phyloP scores from a whole-genome alignment of 1,140 invertebrate species.

The Drosophila dunni region DNA sequence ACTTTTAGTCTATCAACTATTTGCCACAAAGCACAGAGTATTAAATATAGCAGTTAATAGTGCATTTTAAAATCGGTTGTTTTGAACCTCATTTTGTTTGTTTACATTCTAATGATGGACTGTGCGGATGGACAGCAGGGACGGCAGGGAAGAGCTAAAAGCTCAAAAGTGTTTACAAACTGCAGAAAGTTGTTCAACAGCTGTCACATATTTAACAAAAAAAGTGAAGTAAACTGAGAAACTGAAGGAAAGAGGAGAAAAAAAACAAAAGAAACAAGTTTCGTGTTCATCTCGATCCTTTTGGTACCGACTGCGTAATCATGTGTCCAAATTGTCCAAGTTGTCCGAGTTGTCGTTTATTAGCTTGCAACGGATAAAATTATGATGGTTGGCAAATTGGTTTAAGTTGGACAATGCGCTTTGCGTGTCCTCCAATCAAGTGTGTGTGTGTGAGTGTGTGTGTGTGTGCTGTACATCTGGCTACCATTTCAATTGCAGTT shows the following conservation, averaged over 20 bases:
- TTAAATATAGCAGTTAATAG: no score
- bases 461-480: not conserved
- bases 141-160: conserved; percentile 2
- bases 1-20: no score
- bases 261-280: conserved; percentile 27
- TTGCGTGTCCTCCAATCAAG: conserved; percentile 58
- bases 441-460: conserved; percentile 41
- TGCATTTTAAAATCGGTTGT: conserved; percentile 8
- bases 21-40: no score
- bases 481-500: conserved; percentile 8
- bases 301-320: conserved; percentile 16
- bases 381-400: conserved; percentile 69
- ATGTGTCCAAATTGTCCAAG: not conserved
- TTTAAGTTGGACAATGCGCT: conserved; percentile 29
- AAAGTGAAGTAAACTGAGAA: not conserved
- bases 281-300: conserved; percentile 27
- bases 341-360: conserved; percentile 54
- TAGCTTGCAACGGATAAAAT: conserved; percentile 49
- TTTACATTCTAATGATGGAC: conserved; percentile 4
- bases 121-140: not conserved
- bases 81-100: not conserved
- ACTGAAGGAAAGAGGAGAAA: not conserved
- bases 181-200: conserved; percentile 35
- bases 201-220: conserved; percentile 20
- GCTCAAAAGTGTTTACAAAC: conserved; percentile 6